Conservation (phyloP, 2,888 invertebrate genomes). For the Ormyrus pomaceus region DNA sequence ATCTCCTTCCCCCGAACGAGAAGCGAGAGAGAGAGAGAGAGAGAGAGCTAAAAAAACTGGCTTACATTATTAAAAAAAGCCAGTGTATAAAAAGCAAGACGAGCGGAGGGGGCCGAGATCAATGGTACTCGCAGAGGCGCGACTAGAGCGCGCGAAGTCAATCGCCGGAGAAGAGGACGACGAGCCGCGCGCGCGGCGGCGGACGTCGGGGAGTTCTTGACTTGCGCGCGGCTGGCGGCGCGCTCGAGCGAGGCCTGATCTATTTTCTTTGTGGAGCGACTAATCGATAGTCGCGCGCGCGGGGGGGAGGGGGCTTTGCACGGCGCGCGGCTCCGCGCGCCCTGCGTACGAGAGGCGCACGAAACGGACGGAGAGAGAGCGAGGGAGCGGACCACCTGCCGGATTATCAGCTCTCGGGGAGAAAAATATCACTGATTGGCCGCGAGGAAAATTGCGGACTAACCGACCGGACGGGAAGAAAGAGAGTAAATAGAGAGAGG, state of each 20-base stretch:
- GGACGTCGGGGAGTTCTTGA: not conserved
- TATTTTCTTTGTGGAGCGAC: constrained; percentile 51
- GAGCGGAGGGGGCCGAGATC: not conserved
- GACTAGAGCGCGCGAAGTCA: too few species aligned
- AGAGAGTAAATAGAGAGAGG: not conserved
- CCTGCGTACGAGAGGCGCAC: too few species aligned
- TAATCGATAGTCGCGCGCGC: constrained; percentile 41
- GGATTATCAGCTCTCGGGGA: constrained; percentile 14
- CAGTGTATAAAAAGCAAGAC: not conserved
- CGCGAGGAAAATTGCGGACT: constrained; percentile 6
- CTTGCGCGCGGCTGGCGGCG: constrained; percentile 2
- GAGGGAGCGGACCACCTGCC: constrained; percentile 49
- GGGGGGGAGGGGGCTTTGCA: not conserved
- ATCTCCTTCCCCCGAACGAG: too few species aligned
- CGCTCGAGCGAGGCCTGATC: constrained; percentile 46
- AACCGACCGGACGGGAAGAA: not conserved
- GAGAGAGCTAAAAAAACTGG: not conserved
- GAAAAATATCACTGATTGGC: not conserved
- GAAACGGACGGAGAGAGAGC: not conserved
- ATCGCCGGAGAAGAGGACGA: too few species aligned
- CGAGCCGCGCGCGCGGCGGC: too few species aligned
- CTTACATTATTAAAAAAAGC: not conserved
- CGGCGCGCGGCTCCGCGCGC: too few species aligned
- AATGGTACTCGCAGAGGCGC: not conserved
- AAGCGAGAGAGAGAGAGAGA: too few species aligned